Base-by-base conservation (phyloP, 2,113 vertebrate genomes). In the Hepsetus odoe region DNA sequence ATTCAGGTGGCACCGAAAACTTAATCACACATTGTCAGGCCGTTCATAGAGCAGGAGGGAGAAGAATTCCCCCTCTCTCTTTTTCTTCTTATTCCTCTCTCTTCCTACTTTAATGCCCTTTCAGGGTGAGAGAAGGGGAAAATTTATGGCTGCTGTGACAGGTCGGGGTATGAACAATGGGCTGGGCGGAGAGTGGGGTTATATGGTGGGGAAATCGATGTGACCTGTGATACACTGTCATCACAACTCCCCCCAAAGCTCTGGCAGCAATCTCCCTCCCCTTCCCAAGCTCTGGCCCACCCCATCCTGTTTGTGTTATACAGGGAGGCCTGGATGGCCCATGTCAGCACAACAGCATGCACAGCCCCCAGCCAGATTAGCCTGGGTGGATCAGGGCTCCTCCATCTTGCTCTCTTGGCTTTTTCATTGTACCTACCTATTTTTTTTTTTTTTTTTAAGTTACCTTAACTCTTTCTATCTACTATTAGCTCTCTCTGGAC, bases 141-240 rank as follows among this genome's bases (percentile, higher is more conserved):
- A 80, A 95, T 95, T 90, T 94, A 94, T 94, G 87, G 92, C 89
- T 92, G 89, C 85, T 89, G 90, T 88, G 94, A 94, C 92, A 95
- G 92, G 90, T 93, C 92, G 89, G 65, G 89, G 92, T 93, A 94
- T 95, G 93, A 95, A 95, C 93, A 95, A 94, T 93, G 91, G 92
- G 82, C 89, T 90, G 92, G 92, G 94, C 93, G 90, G 90, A 94
- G 92, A 92, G 89, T 89, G 86, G 91, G 92, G 92, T 94, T 95
- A 94, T 95, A 93, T 94, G 91, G 93, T 93, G 32, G 90, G 90
- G 91, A 95, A 95, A 95, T 95, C 93, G 83, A 95, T 96, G 93
- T 95, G 93, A 95, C 93, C 94, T 92, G 91, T 94, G 93, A 93
- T 92, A 90, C 87, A 91, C 91, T 94, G 94, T 93, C 93, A 94